Evolutionary conservation across 2,888 invertebrate species (phyloP), one percentile per base, ranked within the genome.

Genomic region (Clistopyga incitator): DNA sequence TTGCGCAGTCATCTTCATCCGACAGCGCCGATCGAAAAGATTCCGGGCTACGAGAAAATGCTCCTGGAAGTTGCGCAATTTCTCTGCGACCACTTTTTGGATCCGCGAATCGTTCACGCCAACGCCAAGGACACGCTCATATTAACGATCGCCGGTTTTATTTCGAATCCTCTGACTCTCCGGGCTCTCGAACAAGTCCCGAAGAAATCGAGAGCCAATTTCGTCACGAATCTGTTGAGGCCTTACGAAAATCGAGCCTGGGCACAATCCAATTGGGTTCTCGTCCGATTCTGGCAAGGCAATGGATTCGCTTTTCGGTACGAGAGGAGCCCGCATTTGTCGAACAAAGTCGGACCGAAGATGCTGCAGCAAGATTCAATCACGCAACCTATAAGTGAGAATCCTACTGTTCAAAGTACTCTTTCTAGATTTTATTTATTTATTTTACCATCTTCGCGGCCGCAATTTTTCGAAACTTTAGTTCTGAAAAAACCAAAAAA

Each of bases 231-330:
- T 78, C 92, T 97, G 81, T 92, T 97, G 29, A 95, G 96, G 8
- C 97, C 97, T 0, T 97, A 97, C 90, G 97, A 97, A 92, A 97
- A 97, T 92, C 94, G 97, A 47, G 96, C 97, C 1, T 95, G 96
- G 96, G 97, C 97, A 18, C 97, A 97, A 89, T 97, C 96, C 70
- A 97, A 97, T 93, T 97, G 97, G 97, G 95, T 97, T 84, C 94
- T 97, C 52, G 95, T 97, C 20, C 94, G 97, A 72, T 96, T 97
- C 90, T 97, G 97, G 97, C 96, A 97, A 90, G 97, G 97, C 0
- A 94, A 96, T 85, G 97, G 97, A 0, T 97, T 96, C 91, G 97
- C 96, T 0, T 97, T 96, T 92, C 95, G 96, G 8, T 95, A 95
- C 86, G 94, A 94, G 3, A 94, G 94, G 80, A 94, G 95, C 61